Base-by-base conservation (phyloP, 1,140 invertebrate species). In the Nephila pilipes region DNA sequence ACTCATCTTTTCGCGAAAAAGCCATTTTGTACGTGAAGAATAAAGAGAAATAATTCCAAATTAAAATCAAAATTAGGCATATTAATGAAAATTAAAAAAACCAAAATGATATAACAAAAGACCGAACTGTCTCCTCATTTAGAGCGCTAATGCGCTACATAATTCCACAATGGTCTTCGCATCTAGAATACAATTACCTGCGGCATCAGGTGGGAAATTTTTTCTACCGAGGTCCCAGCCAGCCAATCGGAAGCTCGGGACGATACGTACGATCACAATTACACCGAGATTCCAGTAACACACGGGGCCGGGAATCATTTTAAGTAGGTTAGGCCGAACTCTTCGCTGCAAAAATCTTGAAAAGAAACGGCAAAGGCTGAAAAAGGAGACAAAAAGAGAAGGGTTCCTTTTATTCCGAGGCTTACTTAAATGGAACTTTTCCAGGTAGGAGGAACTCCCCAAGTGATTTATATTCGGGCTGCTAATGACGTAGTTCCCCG, bases 401-500 rank as follows among this genome's bases (percentile, higher is more conserved):
- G 54, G 81, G 58, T 36, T 87, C 81, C 85, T 63, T 91, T 93
- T 87, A 69, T 93, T 65, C 91, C 22, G 46, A 36, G n/a, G 79
- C 80, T 85, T 60, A 92, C 90, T 92, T 92, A 92, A 92, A 85
- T 92, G 90, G 90, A 85, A 60, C 90, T 85, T 92, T 92, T 91
- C 91, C 91, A 93, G 90, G 90, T 92, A 92, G 90, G 89, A 83
- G 58, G 89, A 60, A 83, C 80, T 63, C 79, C 90, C 80, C 32
- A 65, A 32, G 91, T 93, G 91, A 93, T 93, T 93, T 93, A 93
- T 93, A 93, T 93, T 93, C 91, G 83, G 83, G 90, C 85, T 85
- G 91, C 85, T 93, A 93, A 93, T 93, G 91, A 93, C 91, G 91
- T 36, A 85, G 46, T 87, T 87, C 69, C 91, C 60, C 32, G 90